Base-by-base conservation (phyloP, 2,113 vertebrate species). In the Forbesichthys papilliferus region DNA sequence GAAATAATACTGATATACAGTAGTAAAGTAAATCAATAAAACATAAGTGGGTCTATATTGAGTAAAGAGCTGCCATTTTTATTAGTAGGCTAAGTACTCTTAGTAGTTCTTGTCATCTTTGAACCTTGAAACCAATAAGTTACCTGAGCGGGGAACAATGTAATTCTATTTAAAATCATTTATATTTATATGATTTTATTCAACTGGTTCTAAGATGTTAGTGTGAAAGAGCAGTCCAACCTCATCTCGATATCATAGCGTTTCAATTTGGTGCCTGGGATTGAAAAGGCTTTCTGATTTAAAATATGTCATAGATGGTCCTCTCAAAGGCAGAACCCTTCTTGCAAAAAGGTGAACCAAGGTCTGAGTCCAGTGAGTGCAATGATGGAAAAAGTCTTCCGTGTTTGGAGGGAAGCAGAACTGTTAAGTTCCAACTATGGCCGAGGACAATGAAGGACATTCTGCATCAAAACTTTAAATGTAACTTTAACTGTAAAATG, bases 261-360 rank as follows among this genome's bases (percentile, higher is more conserved):
- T 76, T 86, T 87, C 75, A 71, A 83, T 85, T 82, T 68, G 33
- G 76, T 74, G 34, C 52, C 1, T 48, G 36, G 64, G 65, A 85
- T 82, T 82, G 78, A 80, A 87, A 82, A 77, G 1, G 36, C 11
- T 68, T 86, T 82, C 80, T 86, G 64, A 79, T 85, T 64, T 70
- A 64, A 71, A 64, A 58, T 62, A 58, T 46, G 62, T 60, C 53
- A 69, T 47, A 77, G 75, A 73, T 61, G 48, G 61, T 76, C 54
- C 58, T 80, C 64, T 70, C 66, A 59, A 53, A 75, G 62, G 73
- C 63, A 67, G 56, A 48, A 64, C 55, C 62, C 61, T 68, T 75
- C 14, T 69, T 47, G 64, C 51, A 2, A 3, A 42, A 77, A 69
- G 74, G 67, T 73, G 67, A 77, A 78, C 74, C 42, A 62, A 68